A percentile compares a stretch with the other conserved stretches of the same genome.
These are phyloP conservation scores for Galerucella nymphaeae DNA, from an alignment of 2,888 invertebrate genomes.

Conservation along the genomic window DNA sequence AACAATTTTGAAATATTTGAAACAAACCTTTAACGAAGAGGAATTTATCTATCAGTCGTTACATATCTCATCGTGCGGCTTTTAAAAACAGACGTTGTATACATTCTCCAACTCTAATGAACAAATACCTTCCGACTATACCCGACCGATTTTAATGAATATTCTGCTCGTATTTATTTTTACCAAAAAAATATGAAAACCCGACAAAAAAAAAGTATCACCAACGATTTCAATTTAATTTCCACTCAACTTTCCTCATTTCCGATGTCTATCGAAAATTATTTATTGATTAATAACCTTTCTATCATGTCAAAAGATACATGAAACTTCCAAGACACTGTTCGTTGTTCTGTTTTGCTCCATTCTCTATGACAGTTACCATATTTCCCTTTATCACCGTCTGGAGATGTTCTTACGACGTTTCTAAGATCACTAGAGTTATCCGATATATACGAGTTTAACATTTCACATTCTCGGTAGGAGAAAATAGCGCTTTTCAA, in stretches of 20 bases:
- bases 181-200: no score
- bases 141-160: no score
- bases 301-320: conserved; percentile 9
- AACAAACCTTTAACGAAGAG: neutral
- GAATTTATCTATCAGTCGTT: conserved; percentile 6
- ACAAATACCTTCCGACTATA: neutral
- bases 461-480: neutral
- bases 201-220: no score
- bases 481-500: neutral
- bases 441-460: neutral
- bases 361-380: conserved; percentile 7
- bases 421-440: neutral
- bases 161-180: no score
- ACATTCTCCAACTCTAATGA: conserved; percentile 1
- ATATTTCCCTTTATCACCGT: conserved; percentile 10
- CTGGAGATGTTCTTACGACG: conserved; percentile 8
- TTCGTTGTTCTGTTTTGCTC: conserved; percentile 2
- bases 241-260: neutral
- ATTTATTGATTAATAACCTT: neutral
- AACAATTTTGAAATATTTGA: neutral
- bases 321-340: conserved; percentile 7
- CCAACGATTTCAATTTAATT: no score
- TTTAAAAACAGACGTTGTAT: neutral
- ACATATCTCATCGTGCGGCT: neutral
- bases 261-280: neutral